A percentile compares a stretch with the other conserved stretches of the same genome.
Conservation (phyloP, 2,113 vertebrate genomes). For the Callocephalon fimbriatum region DNA sequence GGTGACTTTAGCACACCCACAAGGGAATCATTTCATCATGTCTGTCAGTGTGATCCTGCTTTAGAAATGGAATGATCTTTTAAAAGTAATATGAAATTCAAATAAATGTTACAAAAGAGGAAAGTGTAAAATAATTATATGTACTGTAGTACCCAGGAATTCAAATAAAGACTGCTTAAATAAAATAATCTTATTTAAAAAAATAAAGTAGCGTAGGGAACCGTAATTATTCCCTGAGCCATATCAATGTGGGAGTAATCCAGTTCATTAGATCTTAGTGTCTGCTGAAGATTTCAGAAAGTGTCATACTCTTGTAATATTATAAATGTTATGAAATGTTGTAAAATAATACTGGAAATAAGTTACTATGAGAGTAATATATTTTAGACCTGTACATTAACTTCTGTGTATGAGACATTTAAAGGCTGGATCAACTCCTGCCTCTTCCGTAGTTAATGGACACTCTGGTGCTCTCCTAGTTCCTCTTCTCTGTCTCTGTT, state of each 20-base stretch:
- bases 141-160: background rate
- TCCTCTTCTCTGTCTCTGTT: background rate
- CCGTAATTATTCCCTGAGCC: background rate
- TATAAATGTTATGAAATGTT: background rate
- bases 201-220: background rate
- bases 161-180: background rate
- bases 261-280: background rate
- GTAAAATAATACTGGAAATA: background rate
- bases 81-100: background rate
- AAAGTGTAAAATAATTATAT: background rate
- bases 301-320: background rate
- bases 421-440: background rate
- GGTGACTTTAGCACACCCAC: background rate
- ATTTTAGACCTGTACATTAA: background rate
- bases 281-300: background rate
- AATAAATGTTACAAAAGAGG: background rate
- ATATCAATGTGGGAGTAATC: background rate
- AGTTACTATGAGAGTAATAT: background rate
- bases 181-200: background rate
- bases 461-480: rapidly evolving
- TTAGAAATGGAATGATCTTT: background rate
- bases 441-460: background rate
- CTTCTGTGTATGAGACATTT: background rate
- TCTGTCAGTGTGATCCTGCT: background rate
- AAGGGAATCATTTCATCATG: background rate